Conservation (phyloP, 1,140 invertebrate species). For the Drosophila insularis region DNA sequence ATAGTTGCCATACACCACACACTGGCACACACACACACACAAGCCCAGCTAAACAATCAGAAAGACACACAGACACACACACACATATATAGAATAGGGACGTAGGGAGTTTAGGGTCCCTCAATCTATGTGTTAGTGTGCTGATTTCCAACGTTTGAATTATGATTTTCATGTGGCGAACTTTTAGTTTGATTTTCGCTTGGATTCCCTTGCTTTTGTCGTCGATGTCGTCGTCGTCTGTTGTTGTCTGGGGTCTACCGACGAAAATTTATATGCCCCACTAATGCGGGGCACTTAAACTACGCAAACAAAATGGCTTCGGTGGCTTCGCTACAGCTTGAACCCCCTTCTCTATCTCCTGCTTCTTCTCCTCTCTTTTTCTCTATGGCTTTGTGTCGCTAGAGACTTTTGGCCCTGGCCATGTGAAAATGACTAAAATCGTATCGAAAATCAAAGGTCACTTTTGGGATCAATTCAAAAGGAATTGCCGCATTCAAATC, state of each 20-base stretch:
- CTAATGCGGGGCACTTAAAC: constrained; percentile 80
- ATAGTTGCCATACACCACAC: constrained; percentile 70
- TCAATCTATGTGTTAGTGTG: constrained; percentile 61
- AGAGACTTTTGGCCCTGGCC: constrained; percentile 71
- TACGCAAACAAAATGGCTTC: constrained; percentile 71
- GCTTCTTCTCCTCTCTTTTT: background rate
- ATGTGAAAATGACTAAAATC: constrained; percentile 78
- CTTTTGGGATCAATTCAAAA: constrained; percentile 81
- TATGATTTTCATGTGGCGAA: constrained; percentile 77
- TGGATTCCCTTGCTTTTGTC: constrained; percentile 71
- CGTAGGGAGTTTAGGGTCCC: background rate
- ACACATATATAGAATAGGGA: constrained; percentile 12
- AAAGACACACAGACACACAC: constrained; percentile 29
- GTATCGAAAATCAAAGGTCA: constrained; percentile 81
- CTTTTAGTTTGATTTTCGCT: constrained; percentile 77
- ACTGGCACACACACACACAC: constrained; percentile 45
- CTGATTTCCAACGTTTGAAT: constrained; percentile 75
- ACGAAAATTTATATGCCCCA: constrained; percentile 76
- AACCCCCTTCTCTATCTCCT: background rate
- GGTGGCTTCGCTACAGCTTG: constrained; percentile 24
- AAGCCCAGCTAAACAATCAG: constrained; percentile 48
- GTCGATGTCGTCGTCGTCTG: constrained; percentile 33
- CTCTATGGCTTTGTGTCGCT: constrained; percentile 37
- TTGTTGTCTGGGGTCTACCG: constrained; percentile 46
- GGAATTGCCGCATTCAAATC: constrained; percentile 81